phyloP scores from a whole-genome alignment of 2,113 vertebrate species.

The Rhinolophus ferrumequinum region DNA sequence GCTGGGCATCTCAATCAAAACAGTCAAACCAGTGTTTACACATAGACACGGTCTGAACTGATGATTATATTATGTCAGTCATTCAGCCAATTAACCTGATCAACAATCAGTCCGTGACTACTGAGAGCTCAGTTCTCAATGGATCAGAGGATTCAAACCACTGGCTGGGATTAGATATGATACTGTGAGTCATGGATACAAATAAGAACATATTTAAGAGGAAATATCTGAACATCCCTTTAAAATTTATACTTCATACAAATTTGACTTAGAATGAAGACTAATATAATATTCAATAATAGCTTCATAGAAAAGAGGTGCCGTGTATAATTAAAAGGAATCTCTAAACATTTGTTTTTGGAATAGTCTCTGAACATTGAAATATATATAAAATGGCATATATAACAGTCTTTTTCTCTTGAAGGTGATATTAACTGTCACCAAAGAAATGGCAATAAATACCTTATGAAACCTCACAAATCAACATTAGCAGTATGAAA shows the following conservation, averaged over 20 bases:
- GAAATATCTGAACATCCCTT: slow-evolving; percentile 31
- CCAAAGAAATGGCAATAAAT: slow-evolving; percentile 38
- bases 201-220: slow-evolving; percentile 10
- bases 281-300: not conserved
- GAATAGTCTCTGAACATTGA: slow-evolving; percentile 39
- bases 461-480: slow-evolving; percentile 30
- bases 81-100: slow-evolving; percentile 32
- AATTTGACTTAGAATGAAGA: slow-evolving; percentile 25
- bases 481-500: not conserved
- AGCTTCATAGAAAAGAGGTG: not conserved
- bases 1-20: not conserved
- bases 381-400: not conserved
- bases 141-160: not conserved
- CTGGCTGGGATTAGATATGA: not conserved
- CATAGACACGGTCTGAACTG: not conserved
- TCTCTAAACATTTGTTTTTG: slow-evolving; percentile 15
- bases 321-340: not conserved
- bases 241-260: slow-evolving; percentile 42
- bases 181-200: not conserved
- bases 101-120: slow-evolving; percentile 22
- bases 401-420: slow-evolving; percentile 25
- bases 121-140: not conserved
- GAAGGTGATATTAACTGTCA: slow-evolving; percentile 20
- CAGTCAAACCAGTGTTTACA: not conserved
- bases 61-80: not conserved